A percentile compares a stretch with the other conserved stretches of the same genome.
Conservation (phyloP, 2,888 invertebrate species). For the Drosophila anomalata region DNA sequence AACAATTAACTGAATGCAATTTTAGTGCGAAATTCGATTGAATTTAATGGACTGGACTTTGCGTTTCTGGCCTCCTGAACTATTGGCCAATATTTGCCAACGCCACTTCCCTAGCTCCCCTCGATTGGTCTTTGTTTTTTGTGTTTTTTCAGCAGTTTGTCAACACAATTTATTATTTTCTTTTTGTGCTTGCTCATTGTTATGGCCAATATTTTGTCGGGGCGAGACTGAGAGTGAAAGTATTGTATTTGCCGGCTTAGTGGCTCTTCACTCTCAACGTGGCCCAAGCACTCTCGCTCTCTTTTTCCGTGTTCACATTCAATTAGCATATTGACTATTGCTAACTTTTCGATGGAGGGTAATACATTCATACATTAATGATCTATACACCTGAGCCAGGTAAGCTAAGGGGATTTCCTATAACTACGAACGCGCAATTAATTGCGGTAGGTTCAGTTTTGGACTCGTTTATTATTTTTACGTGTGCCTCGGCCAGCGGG, state of each 20-base stretch:
- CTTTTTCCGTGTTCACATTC: constrained; percentile 38
- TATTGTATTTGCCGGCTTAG: constrained; percentile 65
- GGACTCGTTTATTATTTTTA: constrained; percentile 41
- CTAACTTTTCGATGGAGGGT: constrained; percentile 1
- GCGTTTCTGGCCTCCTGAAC: constrained; percentile 45
- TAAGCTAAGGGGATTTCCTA: constrained; percentile 2
- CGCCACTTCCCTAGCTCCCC: constrained; percentile 16
- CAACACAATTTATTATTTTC: constrained; percentile 12
- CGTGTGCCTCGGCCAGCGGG: constrained; percentile 15
- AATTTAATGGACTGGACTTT: constrained; percentile 20
- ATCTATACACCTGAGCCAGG: constrained; percentile 8
- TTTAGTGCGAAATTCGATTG: constrained; percentile 38
- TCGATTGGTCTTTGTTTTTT: neutral
- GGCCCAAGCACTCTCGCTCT: constrained; percentile 13
- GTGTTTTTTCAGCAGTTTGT: neutral
- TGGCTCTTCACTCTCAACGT: constrained; percentile 9
- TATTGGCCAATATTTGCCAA: constrained; percentile 44
- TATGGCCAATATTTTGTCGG: constrained; percentile 32
- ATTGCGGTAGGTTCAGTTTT: constrained; percentile 68
- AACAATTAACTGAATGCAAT: constrained; percentile 27
- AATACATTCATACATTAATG: constrained; percentile 27
- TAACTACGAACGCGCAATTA: constrained; percentile 33
- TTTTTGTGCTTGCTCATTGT: constrained; percentile 31
- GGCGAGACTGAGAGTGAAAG: constrained; percentile 61
- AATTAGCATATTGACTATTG: constrained; percentile 49